Evolutionary conservation across 2,888 invertebrate species (phyloP), one percentile per base, ranked within the genome.

Genomic region (Tenthredo mesomela): DNA sequence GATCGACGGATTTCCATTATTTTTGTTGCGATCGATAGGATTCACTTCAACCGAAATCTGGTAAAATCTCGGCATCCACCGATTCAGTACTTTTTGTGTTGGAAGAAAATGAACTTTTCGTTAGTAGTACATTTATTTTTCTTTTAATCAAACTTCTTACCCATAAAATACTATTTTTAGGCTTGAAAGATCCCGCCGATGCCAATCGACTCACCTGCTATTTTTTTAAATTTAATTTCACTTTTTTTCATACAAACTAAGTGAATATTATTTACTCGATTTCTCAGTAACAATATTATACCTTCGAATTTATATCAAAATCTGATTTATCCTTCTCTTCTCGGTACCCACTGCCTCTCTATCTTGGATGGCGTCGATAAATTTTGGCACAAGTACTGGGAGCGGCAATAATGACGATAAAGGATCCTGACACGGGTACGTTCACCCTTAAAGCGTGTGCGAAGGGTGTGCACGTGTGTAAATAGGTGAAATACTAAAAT

Each of bases 401-500:
- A 43, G n/a, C 43, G 43, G 37, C n/a, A 73, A 21, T 73, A 73
- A 73, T 73, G 71, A 73, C 71, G 71, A 73, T 73, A 43, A 43
- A 73, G 71, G 40, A 73, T 73, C 40, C 43, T 73, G 21, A 43
- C 71, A 43, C n/a, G 71, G 43, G 43, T 73, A 73, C 40, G 43
- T 73, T 73, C 71, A 73, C 71, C 43, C 71, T 18, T n/a, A 25
- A 9, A 73, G 4, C 71, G 43, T 73, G 43, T 73, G 67, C 33
- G n/a, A 43, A 40, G 71, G 71, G 71, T 40, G 43, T 40, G 71
- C n/a, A 43, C 71, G 2, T 73, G 40, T 40, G 71, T 43, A 43
- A 18, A 70, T 43, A 43, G n/a, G 6, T 29, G 29, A 77, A 50
- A 67, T 67, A 67, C 77, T 18, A 29, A 77, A 50, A 29, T 50